Evolutionary conservation across 2,113 vertebrate species (phyloP).

Genomic region (Cariama cristata): DNA sequence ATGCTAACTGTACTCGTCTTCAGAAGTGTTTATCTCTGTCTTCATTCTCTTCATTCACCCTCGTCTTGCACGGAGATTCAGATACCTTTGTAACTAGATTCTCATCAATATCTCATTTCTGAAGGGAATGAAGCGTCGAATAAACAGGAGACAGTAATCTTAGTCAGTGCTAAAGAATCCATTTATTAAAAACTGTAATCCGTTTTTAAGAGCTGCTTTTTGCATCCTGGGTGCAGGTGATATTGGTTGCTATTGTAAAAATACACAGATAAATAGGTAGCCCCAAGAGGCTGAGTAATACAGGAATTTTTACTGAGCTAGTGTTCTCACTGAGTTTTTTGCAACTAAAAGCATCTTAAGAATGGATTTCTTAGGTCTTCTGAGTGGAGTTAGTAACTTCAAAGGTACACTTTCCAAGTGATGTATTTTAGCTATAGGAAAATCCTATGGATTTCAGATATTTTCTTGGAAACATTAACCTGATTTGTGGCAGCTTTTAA

Average conservation of each 20-base stretch:
- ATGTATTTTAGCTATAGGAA: neutral
- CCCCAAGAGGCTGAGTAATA: neutral
- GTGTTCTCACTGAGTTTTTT: neutral
- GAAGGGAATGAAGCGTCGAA: neutral
- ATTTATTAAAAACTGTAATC: constrained; percentile 11
- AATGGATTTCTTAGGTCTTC: neutral
- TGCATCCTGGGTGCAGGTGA: neutral
- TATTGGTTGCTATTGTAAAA: neutral
- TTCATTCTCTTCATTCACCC: neutral
- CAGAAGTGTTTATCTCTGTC: neutral
- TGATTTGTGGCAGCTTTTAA: neutral
- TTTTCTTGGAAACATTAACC: neutral
- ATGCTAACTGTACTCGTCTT: neutral
- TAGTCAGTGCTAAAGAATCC: neutral
- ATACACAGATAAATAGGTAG: neutral
- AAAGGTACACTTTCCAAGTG: neutral
- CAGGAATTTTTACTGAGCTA: neutral
- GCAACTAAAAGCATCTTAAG: neutral
- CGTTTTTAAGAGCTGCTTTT: neutral
- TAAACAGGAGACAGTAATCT: neutral
- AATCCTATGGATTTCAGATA: neutral
- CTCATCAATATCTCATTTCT: constrained; percentile 18
- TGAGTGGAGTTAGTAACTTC: neutral
- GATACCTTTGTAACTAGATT: constrained; percentile 2
- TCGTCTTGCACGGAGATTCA: neutral